These are phyloP conservation scores for Philereme transversata DNA, from an alignment of 2,888 invertebrate genomes.

Conservation along the genomic window DNA sequence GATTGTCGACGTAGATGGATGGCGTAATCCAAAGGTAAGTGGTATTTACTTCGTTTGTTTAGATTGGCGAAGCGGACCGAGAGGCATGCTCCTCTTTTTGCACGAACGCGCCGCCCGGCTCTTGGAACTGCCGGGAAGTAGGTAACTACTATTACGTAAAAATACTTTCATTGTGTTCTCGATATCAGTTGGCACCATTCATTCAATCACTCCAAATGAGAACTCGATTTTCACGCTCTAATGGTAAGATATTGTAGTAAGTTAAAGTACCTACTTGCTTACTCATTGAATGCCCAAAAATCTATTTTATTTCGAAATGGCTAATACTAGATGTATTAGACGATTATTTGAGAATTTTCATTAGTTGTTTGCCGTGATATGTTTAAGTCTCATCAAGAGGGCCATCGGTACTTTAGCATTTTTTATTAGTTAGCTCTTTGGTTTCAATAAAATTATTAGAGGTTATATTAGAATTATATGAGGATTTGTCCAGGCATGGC, in stretches of 20 bases:
- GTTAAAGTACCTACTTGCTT: not conserved
- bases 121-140: constrained; percentile 46
- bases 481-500: too few species aligned
- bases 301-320: too few species aligned
- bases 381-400: too few species aligned
- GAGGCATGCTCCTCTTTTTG: constrained; percentile 45
- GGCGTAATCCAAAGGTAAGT: constrained; percentile 37
- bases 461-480: too few species aligned
- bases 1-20: constrained; percentile 31
- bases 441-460: too few species aligned
- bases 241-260: constrained; percentile 32
- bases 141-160: constrained; percentile 50
- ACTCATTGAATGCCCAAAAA: not conserved
- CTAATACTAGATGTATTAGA: too few species aligned
- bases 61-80: constrained; percentile 25
- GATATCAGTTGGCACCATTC: constrained; percentile 53
- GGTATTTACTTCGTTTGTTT: constrained; percentile 34
- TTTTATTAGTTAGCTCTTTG: too few species aligned
- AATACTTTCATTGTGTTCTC: constrained; percentile 70
- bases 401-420: too few species aligned
- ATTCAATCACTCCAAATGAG: constrained; percentile 48
- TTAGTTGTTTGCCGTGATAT: too few species aligned
- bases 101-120: constrained; percentile 43
- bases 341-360: too few species aligned
- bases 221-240: constrained; percentile 50